phyloP scores from a whole-genome alignment of 2,888 invertebrate genomes.

The Artemia sinica region DNA sequence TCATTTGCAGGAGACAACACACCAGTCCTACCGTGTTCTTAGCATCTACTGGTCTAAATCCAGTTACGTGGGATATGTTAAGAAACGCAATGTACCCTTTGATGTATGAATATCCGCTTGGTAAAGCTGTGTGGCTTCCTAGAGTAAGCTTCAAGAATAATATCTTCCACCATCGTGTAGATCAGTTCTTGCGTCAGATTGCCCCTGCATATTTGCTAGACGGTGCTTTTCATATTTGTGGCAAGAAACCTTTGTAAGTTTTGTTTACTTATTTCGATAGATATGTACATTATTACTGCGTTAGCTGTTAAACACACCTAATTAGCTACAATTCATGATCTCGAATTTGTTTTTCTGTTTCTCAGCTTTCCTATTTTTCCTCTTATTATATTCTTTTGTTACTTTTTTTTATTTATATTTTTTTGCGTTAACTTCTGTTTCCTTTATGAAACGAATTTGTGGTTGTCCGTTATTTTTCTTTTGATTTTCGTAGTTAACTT shows the following conservation, averaged over 20 bases:
- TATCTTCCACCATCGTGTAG: constrained; percentile 29
- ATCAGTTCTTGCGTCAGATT: constrained; percentile 40
- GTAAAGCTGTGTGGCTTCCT: constrained; percentile 27
- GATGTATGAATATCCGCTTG: constrained; percentile 31
- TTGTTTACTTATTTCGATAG: not conserved
- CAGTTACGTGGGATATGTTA: constrained; percentile 36
- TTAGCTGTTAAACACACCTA: too few species aligned
- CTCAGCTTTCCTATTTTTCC: too few species aligned
- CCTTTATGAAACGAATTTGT: too few species aligned
- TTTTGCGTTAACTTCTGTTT: too few species aligned
- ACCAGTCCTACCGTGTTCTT: constrained; percentile 31
- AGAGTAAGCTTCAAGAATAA: constrained; percentile 27
- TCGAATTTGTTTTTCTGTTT: too few species aligned
- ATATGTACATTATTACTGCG: too few species aligned
- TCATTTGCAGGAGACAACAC: too few species aligned
- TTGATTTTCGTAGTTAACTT: too few species aligned
- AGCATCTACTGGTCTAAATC: constrained; percentile 37
- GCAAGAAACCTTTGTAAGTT: constrained; percentile 64
- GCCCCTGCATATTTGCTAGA: constrained; percentile 66
- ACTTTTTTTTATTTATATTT: too few species aligned
- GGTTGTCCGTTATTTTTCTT: too few species aligned
- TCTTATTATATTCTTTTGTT: too few species aligned
- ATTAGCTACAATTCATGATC: too few species aligned
- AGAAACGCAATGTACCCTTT: constrained; percentile 25
- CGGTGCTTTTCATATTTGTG: constrained; percentile 51